Evolutionary conservation across 2,113 vertebrate species (phyloP).

Genomic region (Oryzias javanicus): DNA sequence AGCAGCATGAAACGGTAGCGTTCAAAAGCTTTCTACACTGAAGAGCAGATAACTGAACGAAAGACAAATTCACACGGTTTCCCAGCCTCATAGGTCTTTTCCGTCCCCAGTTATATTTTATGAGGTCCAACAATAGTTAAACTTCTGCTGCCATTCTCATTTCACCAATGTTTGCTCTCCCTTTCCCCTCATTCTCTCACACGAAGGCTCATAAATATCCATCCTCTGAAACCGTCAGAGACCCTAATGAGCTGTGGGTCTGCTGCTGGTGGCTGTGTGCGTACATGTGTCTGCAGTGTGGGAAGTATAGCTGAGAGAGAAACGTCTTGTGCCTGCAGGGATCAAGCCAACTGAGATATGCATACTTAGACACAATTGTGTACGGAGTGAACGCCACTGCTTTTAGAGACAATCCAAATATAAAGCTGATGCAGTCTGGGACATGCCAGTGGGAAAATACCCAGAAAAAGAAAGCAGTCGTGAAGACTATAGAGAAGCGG

Average conservation of each 20-base stretch:
- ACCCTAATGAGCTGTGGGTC: conserved; percentile 28
- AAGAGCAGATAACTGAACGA: background rate
- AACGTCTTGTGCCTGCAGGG: conserved; percentile 9
- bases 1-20: background rate
- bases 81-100: background rate
- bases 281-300: conserved; percentile 7
- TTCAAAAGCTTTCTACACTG: background rate
- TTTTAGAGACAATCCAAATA: conserved; percentile 1
- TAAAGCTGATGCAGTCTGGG: conserved; percentile 2
- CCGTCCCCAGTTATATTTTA: background rate
- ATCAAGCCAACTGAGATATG: background rate
- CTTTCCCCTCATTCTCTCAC: background rate
- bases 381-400: conserved; percentile 4
- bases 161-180: background rate
- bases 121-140: conserved; percentile 4
- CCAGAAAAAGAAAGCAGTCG: background rate
- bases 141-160: background rate
- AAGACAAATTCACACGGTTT: background rate
- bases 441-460: conserved; percentile 2
- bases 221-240: conserved; percentile 9
- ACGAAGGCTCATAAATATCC: conserved; percentile 31
- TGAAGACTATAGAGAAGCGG: background rate
- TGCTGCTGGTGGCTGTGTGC: conserved; percentile 1
- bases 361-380: conserved; percentile 6
- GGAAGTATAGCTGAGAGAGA: conserved; percentile 13